Conservation (phyloP, 2,113 vertebrate species). For the Indicator indicator region DNA sequence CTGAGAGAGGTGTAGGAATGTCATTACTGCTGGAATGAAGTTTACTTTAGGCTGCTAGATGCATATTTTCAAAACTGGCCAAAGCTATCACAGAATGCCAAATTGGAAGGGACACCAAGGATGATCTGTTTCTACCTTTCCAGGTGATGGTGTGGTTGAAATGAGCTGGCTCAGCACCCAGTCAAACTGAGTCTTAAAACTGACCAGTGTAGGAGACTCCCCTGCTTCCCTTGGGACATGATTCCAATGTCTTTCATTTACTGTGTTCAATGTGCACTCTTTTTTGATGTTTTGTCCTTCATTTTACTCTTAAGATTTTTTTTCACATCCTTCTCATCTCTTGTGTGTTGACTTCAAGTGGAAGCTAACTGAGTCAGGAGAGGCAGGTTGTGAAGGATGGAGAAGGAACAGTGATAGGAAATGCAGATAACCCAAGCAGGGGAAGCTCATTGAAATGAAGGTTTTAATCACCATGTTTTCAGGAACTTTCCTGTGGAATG, state of each 20-base stretch:
- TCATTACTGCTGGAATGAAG: not conserved
- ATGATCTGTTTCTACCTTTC: no score
- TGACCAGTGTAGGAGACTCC: no score
- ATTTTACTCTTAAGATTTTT: not conserved
- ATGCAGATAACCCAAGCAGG: not conserved
- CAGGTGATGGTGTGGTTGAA: no score
- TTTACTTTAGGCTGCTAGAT: not conserved
- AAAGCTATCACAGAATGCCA: not conserved
- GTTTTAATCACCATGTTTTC: constrained; percentile 29
- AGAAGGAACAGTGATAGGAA: not conserved
- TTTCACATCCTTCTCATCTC: not conserved
- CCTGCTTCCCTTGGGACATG: no score
- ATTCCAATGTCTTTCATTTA: no score
- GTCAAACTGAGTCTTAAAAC: no score
- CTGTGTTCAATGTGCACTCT: no score
- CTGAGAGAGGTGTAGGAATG: not conserved
- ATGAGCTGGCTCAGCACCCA: no score
- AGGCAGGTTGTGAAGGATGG: not conserved
- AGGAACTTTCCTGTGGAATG: constrained; percentile 29
- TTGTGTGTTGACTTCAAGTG: not conserved
- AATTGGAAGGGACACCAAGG: no score
- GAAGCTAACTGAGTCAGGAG: not conserved
- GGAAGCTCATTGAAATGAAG: not conserved
- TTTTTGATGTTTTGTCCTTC: not conserved
- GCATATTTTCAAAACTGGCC: not conserved